Evolutionary conservation across 2,113 vertebrate species (phyloP), one percentile per base, ranked within the genome.

Genomic region (Naja naja): DNA sequence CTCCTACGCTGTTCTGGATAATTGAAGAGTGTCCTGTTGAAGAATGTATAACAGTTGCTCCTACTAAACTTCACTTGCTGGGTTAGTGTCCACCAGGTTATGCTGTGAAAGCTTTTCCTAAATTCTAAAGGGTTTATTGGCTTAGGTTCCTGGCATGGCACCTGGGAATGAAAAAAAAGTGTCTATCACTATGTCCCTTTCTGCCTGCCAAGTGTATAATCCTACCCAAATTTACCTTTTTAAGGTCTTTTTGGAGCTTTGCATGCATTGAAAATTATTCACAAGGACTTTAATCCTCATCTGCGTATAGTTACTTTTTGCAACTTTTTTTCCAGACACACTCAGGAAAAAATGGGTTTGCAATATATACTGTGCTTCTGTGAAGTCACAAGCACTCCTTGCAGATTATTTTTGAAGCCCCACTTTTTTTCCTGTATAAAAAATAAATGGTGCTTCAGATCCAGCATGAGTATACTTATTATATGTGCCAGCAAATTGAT

Each of bases 21-120:
- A 87, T 5, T 49, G 43, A 69, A 60, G 92, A 52, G 87, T 92
- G 23, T 89, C 92, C 90, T 74, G 90, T 45, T 90, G 64, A 93
- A 54, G 91, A 54, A 90, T 85, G 81, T 0, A 5, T 14, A 74
- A 94, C 85, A 18, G 16, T 43, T 39, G 6, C 9, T 81, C 7
- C 34, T 81, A 22, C 74, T 81, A 81, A 81, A 81, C 18, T 39
- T 81, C 34, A 43, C 18, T 81, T 81, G 74, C 74, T 81, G 74
- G 69, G 34, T 22, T 81, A 81, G 34, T 9, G 18, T 6, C 18
- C 4, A 81, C 18, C 43, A 25, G 47, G 47, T 18, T 22, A 23
- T 11, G 22, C n/a, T 87, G 54, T 58, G 4, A 58, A 20, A 49
- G n/a, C 4, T 10, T 39, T 58, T 23, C 81, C 14, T 23, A 18